Evolutionary conservation across 2,797 vertebrate genomes (phyloP).

Genomic region (Scolopax bukidnonensis): DNA sequence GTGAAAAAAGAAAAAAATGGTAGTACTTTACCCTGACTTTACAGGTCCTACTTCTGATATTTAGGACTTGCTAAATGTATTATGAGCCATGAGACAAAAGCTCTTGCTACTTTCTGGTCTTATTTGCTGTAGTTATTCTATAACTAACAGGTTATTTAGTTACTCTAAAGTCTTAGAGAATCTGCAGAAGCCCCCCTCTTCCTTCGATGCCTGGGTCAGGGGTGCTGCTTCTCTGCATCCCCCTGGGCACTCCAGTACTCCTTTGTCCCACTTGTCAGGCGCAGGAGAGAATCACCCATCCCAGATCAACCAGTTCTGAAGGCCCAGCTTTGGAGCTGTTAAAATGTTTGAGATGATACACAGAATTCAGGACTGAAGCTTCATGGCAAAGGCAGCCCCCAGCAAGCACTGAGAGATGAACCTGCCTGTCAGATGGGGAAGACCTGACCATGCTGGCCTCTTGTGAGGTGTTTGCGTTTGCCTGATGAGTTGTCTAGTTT

Average conservation of each 20-base stretch:
- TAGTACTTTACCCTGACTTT: not conserved
- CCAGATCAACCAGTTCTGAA: rapidly evolving
- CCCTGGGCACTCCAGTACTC: rapidly evolving
- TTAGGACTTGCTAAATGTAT: not conserved
- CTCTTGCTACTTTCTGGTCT: not conserved
- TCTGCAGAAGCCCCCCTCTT: not conserved
- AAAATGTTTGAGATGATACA: not conserved
- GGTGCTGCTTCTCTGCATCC: not conserved
- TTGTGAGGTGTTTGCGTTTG: not conserved
- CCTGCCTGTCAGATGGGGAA: not conserved
- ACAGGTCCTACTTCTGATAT: not conserved
- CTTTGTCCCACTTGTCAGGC: not conserved
- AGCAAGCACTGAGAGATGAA: not conserved
- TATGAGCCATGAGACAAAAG: not conserved
- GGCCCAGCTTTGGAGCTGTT: not conserved
- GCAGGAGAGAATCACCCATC: not conserved
- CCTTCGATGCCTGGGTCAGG: too few species aligned
- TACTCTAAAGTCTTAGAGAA: not conserved
- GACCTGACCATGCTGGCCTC: not conserved
- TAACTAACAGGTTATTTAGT: not conserved
- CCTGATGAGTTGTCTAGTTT: not conserved
- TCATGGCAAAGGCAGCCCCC: not conserved
- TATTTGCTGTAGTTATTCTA: not conserved
- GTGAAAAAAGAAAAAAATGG: not conserved
- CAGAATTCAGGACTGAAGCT: not conserved